Evolutionary conservation across 2,113 vertebrate genomes (phyloP), one percentile per base, ranked within the genome.

Genomic region (Semicossyphus pulcher): DNA sequence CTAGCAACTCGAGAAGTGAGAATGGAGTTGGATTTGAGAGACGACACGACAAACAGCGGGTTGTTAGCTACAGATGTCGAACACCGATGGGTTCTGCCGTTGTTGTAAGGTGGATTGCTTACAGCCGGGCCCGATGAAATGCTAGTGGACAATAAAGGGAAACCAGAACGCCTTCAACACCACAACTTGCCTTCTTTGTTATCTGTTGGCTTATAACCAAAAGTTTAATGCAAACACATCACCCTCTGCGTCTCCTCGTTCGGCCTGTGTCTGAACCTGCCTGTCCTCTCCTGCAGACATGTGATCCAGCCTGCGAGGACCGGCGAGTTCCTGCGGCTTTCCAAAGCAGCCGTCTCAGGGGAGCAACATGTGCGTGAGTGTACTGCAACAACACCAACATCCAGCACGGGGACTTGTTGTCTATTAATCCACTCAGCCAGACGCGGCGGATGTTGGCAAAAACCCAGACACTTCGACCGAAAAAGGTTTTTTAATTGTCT

Each of bases 311-410:
- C 44, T 62, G 36, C 39, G 10, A 39, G 63, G 61, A 63, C 71
- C 32, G 9, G 44, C 9, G 20, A 45, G 71, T 73, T 60, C 37
- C 63, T 76, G 65, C 18, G 76, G 76, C 70, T 91, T 89, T 87
- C 86, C 87, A 88, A 86, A 87, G 82, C 86, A 88, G 64, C 56
- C 4, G 21, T 69, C 87, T 70, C 87, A 54, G 41, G 80, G 86
- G 89, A 86, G 25, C 49, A 25, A 49, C 53, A 18, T 72, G 76
- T 83, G 74, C 73, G 16, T 70, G 51, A 84, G 80, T n/a, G n/a
- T 11, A 60, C 52, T 37, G 57, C 80, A 77, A 87, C 64, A 74
- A 83, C 85, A 85, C 68, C 67, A 70, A 75, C 65, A 66, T 80
- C 52, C 71, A 75, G 1, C 26, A 61, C 48, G 61, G 53, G n/a